Conservation (phyloP, 2,888 invertebrate species). For the Julus scanicus region DNA sequence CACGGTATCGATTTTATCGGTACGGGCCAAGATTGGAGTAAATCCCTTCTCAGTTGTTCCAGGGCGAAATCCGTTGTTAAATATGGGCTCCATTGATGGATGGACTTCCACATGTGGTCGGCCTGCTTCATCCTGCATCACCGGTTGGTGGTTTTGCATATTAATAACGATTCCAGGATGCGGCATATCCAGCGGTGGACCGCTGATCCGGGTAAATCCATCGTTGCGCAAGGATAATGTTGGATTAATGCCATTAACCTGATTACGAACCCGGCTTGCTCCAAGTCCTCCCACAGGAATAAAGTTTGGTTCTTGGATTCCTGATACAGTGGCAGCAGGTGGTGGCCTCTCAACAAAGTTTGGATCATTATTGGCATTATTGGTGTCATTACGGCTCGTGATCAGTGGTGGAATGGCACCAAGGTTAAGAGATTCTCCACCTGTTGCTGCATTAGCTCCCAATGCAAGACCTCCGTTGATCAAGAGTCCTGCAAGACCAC, state of each 20-base stretch:
- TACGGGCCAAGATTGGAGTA: slow-evolving; percentile 57
- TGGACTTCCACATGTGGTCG: slow-evolving; percentile 1
- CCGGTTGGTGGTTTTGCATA: slow-evolving; percentile 46
- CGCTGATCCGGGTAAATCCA: slow-evolving; percentile 54
- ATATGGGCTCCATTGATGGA: slow-evolving; percentile 55
- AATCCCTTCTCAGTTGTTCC: slow-evolving; percentile 58
- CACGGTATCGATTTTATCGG: neutral
- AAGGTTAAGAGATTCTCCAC: neutral
- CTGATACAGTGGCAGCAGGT: slow-evolving; percentile 55
- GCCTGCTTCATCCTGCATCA: slow-evolving; percentile 16
- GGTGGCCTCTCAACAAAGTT: slow-evolving; percentile 54
- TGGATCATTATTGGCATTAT: slow-evolving; percentile 52
- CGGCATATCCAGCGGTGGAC: slow-evolving; percentile 53
- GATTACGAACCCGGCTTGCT: slow-evolving; percentile 54
- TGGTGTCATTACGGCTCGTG: slow-evolving; percentile 57
- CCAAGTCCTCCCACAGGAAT: slow-evolving; percentile 61
- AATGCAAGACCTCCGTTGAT: slow-evolving; percentile 56
- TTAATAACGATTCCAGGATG: slow-evolving; percentile 56
- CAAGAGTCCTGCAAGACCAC: slow-evolving; percentile 56
- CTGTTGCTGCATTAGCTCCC: slow-evolving; percentile 51
- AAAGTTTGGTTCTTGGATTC: slow-evolving; percentile 59
- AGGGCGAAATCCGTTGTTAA: slow-evolving; percentile 57
- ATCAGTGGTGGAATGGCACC: slow-evolving; percentile 46
- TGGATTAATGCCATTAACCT: slow-evolving; percentile 22
- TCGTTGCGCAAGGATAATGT: neutral